phyloP scores from a whole-genome alignment of 2,113 vertebrate genomes.

The Nerophis ophidion region DNA sequence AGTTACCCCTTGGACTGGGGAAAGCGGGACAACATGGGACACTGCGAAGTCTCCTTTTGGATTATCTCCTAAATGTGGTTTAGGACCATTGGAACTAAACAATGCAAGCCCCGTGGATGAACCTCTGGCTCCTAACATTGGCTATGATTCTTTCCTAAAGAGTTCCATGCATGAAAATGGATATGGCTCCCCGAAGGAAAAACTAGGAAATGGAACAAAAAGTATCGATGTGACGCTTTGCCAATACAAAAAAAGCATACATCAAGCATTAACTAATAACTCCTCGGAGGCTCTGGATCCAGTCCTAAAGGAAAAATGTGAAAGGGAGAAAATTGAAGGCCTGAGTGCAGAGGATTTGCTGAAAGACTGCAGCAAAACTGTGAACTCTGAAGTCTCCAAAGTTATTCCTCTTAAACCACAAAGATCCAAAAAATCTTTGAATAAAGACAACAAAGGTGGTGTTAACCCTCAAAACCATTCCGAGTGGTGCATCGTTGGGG shows the following conservation, averaged over 20 bases:
- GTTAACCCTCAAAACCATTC: slow-evolving; percentile 29
- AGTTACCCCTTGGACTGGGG: slow-evolving; percentile 28
- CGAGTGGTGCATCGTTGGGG: slow-evolving; percentile 24
- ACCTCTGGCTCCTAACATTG: slow-evolving; percentile 25
- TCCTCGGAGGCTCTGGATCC: slow-evolving; percentile 10
- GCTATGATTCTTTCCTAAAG: slow-evolving; percentile 25
- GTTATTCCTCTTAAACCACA: slow-evolving; percentile 73
- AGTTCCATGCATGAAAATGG: slow-evolving; percentile 61
- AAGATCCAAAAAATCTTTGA: slow-evolving; percentile 71
- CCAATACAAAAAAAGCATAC: slow-evolving; percentile 17
- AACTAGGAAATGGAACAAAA: slow-evolving; percentile 24
- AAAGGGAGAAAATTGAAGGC: slow-evolving; percentile 37
- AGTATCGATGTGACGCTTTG: slow-evolving; percentile 18
- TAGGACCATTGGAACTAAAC: slow-evolving; percentile 5
- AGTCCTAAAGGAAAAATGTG: slow-evolving; percentile 17
- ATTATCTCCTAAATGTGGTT: slow-evolving; percentile 20
- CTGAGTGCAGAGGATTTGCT: slow-evolving; percentile 23
- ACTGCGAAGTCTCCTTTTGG: slow-evolving; percentile 33
- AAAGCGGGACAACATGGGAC: slow-evolving; percentile 41
- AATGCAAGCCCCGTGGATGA: slow-evolving; percentile 4
- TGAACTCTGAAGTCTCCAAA: slow-evolving; percentile 53
- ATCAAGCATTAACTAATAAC: slow-evolving; percentile 23
- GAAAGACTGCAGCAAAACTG: slow-evolving; percentile 40
- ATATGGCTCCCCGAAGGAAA: slow-evolving; percentile 42
- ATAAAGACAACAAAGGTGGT: slow-evolving; percentile 58